A percentile compares a stretch with the other conserved stretches of the same genome.
Conservation (phyloP, 2,113 vertebrate genomes). For the Otolemur garnettii region DNA sequence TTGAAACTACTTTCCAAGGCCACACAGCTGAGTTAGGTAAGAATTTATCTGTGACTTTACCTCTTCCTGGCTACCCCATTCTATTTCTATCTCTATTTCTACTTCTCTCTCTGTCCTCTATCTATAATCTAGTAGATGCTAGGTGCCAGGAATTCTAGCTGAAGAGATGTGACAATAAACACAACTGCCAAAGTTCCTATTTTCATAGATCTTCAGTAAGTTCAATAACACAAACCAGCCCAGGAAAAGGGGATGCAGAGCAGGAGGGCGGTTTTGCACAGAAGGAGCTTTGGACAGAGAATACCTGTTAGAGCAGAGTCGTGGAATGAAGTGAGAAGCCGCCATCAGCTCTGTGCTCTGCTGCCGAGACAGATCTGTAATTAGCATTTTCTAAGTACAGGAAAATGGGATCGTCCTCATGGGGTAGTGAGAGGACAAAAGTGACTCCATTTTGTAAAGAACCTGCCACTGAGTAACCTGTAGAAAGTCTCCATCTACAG, state of each 20-base stretch:
- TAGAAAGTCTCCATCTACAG: too few species aligned
- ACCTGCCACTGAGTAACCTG: too few species aligned
- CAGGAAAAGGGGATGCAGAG: neutral
- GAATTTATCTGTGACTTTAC: neutral
- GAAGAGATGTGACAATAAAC: neutral
- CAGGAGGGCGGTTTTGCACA: neutral
- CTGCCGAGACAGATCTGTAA: neutral
- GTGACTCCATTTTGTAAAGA: too few species aligned
- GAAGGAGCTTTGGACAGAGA: neutral
- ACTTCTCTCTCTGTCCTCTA: neutral
- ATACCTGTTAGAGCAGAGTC: neutral
- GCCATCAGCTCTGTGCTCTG: neutral
- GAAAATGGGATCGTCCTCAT: neutral
- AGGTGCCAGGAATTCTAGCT: neutral
- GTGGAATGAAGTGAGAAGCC: neutral
- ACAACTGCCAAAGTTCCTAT: neutral
- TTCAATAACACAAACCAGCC: neutral
- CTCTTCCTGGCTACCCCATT: neutral
- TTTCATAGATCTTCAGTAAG: neutral
- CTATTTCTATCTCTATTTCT: neutral
- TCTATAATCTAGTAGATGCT: neutral
- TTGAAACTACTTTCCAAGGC: neutral
- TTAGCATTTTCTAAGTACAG: neutral
- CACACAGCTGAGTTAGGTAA: neutral
- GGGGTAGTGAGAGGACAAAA: too few species aligned